These are phyloP conservation scores for Proteles cristata DNA, from an alignment of 2,113 vertebrate species.

Conservation along the genomic window DNA sequence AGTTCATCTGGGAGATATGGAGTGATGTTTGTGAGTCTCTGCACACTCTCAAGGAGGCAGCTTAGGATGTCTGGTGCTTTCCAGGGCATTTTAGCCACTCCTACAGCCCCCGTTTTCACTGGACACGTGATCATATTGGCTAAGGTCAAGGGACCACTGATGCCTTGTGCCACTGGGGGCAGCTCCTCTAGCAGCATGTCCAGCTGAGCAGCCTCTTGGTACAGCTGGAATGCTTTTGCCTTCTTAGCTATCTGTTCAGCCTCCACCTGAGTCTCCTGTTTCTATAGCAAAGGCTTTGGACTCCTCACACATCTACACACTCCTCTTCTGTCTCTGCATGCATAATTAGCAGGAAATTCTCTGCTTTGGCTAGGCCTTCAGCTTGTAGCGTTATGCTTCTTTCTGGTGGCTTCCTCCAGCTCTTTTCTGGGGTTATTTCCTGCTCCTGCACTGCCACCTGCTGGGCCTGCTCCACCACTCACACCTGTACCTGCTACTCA, in stretches of 20 bases:
- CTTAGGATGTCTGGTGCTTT: constrained; percentile 93
- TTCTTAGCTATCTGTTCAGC: constrained; percentile 95
- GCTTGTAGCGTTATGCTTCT: constrained; percentile 90
- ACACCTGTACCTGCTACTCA: constrained; percentile 91
- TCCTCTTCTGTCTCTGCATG: constrained; percentile 93
- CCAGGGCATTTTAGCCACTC: constrained; percentile 90
- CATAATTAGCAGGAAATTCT: constrained; percentile 92
- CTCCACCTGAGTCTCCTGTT: constrained; percentile 91
- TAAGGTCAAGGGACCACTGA: constrained; percentile 89
- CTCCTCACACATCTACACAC: constrained; percentile 91
- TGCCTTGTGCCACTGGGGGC: constrained; percentile 93
- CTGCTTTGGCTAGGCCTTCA: constrained; percentile 91
- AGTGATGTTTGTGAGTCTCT: constrained; percentile 90
- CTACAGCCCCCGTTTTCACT: constrained; percentile 89
- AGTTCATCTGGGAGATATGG: constrained; percentile 87
- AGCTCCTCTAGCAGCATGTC: constrained; percentile 95
- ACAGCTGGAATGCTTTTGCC: constrained; percentile 93
- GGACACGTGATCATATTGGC: constrained; percentile 92
- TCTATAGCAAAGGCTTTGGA: constrained; percentile 92
- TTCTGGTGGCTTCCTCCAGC: constrained; percentile 93
- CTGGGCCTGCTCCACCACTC: constrained; percentile 92
- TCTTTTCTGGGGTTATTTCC: constrained; percentile 91
- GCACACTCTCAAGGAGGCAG: constrained; percentile 87
- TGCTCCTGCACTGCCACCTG: constrained; percentile 93
- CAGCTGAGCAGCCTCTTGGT: constrained; percentile 93